A percentile compares a stretch with the other conserved stretches of the same genome.
Conservation (phyloP, 2,113 vertebrate species). For the Bungarus multicinctus region DNA sequence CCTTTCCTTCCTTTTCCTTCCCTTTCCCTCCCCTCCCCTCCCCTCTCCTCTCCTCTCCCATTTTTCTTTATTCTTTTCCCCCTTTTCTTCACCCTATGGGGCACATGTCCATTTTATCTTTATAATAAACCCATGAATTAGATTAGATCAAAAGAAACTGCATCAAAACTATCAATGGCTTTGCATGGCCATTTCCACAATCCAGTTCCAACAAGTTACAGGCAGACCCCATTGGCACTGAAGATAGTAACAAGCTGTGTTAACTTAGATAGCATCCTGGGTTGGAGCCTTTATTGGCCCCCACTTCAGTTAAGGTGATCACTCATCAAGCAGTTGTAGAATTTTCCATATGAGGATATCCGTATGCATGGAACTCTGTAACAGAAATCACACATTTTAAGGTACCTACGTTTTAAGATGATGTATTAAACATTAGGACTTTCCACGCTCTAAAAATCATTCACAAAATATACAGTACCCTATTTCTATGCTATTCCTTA, state of each 20-base stretch:
- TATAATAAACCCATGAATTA: neutral
- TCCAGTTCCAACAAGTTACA: neutral
- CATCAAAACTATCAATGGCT: neutral
- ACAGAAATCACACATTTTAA: neutral
- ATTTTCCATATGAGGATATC: constrained; percentile 5
- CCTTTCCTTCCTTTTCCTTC: too few species aligned
- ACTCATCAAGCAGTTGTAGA: neutral
- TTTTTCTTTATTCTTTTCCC: neutral
- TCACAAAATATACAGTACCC: neutral
- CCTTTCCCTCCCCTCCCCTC: too few species aligned
- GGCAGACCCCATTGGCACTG: neutral
- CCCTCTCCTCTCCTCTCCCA: neutral
- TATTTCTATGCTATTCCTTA: neutral
- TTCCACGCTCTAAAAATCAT: neutral
- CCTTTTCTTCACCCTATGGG: neutral
- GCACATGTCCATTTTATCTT: neutral
- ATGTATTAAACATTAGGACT: neutral
- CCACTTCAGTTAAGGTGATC: neutral
- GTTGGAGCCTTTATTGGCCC: neutral
- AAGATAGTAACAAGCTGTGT: neutral
- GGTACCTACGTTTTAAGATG: neutral
- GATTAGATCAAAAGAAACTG: neutral
- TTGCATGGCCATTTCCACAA: neutral
- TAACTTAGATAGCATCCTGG: neutral
- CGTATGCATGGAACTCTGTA: neutral